phyloP scores from a whole-genome alignment of 2,113 vertebrate species.

The Ascaphus truei region DNA sequence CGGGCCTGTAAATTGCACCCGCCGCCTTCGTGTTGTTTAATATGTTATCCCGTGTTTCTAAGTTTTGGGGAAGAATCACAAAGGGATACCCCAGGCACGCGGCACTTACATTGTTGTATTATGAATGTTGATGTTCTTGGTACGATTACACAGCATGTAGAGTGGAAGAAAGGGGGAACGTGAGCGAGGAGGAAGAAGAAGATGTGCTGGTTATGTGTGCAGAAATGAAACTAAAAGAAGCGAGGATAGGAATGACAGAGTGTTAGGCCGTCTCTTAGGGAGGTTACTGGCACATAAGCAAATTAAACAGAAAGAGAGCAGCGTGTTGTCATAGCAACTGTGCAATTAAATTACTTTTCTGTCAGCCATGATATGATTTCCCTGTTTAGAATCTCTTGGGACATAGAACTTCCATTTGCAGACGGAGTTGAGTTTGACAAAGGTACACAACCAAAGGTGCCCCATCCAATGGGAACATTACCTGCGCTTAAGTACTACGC shows the following conservation, averaged over 20 bases:
- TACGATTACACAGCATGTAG: background rate
- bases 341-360: slow-evolving; percentile 86
- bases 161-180: background rate
- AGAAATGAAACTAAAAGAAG: slow-evolving; percentile 50
- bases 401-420: slow-evolving; percentile 65
- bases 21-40: too few relatives aligned
- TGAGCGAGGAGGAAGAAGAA: background rate
- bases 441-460: background rate
- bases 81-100: too few relatives aligned
- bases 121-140: background rate
- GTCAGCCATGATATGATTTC: slow-evolving; percentile 85
- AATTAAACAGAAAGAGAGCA: slow-evolving; percentile 86
- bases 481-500: too few relatives aligned
- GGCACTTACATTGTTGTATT: too few relatives aligned
- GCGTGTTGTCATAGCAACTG: slow-evolving; percentile 80
- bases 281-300: slow-evolving; percentile 75
- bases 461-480: too few relatives aligned
- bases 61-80: too few relatives aligned
- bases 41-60: too few relatives aligned
- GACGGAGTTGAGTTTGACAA: slow-evolving; percentile 55
- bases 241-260: slow-evolving; percentile 54
- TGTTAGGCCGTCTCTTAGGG: slow-evolving; percentile 57
- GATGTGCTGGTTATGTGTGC: background rate
- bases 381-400: slow-evolving; percentile 74
- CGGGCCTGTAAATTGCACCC: too few relatives aligned